Evolutionary conservation across 2,113 vertebrate genomes (phyloP).

Genomic region (Chamaea fasciata): DNA sequence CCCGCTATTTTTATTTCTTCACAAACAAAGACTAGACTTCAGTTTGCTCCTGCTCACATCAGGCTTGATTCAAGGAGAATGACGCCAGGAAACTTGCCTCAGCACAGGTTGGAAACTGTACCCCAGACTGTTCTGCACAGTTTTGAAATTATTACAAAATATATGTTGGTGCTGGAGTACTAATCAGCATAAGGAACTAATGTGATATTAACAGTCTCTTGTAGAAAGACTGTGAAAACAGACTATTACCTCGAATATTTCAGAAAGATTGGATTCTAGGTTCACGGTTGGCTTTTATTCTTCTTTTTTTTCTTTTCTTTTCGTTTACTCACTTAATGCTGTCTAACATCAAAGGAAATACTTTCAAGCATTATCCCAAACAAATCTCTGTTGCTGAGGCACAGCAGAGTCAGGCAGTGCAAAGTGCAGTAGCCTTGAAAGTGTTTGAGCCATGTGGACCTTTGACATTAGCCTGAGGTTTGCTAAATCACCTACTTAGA

Average conservation of each 20-base stretch:
- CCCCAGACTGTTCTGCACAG: neutral
- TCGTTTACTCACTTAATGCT: neutral
- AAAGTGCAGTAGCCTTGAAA: neutral
- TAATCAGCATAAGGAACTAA: neutral
- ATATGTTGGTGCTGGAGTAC: neutral
- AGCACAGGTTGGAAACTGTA: neutral
- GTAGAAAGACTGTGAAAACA: neutral
- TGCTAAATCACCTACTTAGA: neutral
- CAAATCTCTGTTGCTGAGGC: neutral
- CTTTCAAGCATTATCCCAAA: neutral
- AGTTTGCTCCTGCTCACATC: neutral
- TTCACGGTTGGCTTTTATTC: neutral
- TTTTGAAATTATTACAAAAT: neutral
- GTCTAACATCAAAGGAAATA: constrained; percentile 19
- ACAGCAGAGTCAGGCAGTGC: neutral
- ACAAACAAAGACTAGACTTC: neutral
- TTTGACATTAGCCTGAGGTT: constrained; percentile 3
- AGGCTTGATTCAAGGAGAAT: neutral
- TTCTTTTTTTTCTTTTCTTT: rapidly evolving
- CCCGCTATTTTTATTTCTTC: neutral
- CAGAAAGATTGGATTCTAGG: neutral
- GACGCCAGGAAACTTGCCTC: neutral
- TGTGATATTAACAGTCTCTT: neutral
- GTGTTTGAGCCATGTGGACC: neutral
- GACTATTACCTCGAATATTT: neutral